These are phyloP conservation scores for Quadroppia sp. DNA, from an alignment of 2,888 invertebrate species.

Conservation along the genomic window DNA sequence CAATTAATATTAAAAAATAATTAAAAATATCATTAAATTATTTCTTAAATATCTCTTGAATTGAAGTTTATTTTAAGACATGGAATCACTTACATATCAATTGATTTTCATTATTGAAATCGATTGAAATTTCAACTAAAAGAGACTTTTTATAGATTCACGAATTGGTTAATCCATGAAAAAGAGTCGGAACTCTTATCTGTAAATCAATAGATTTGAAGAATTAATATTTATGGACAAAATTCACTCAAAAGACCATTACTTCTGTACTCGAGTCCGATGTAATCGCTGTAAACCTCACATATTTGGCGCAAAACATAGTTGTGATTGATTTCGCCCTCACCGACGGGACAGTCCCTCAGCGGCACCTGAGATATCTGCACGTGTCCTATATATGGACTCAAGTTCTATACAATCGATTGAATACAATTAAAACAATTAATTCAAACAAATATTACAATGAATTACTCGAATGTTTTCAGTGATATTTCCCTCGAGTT, in stretches of 20 bases:
- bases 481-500: constrained; percentile 41
- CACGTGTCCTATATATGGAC: constrained; percentile 41
- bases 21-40: no score
- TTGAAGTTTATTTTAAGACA: no score
- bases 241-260: neutral
- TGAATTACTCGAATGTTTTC: constrained; percentile 36
- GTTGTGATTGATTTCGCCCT: constrained; percentile 42
- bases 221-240: neutral
- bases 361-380: constrained; percentile 43
- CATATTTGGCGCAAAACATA: constrained; percentile 36
- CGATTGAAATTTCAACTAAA: no score
- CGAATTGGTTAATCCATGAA: constrained; percentile 11
- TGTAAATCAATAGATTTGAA: neutral
- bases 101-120: no score
- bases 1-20: no score
- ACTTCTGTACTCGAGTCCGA: constrained; percentile 43
- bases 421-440: neutral
- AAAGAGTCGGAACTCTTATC: constrained; percentile 15
- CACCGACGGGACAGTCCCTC: constrained; percentile 41
- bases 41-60: no score
- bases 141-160: neutral
- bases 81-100: no score
- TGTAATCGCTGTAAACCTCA: constrained; percentile 35
- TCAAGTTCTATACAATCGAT: constrained; percentile 1
- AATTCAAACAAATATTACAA: neutral